Conservation (phyloP, 2,888 invertebrate species). For the Ichneumoninae sp. region DNA sequence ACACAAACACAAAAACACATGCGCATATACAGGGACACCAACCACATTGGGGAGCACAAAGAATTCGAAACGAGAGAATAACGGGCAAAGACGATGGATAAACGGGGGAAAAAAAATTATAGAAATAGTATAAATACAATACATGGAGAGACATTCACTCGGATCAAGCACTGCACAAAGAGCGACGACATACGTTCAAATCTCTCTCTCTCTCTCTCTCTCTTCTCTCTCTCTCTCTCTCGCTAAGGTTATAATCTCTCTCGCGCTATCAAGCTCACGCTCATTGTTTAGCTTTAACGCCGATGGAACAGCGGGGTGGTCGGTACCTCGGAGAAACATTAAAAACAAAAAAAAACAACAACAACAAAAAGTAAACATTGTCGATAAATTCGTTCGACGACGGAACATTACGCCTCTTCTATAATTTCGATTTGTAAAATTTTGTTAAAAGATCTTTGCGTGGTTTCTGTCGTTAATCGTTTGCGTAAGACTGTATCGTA, state of each 20-base stretch:
- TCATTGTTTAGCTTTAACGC: conserved; percentile 37
- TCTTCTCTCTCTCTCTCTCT: conserved; percentile 45
- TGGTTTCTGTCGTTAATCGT: conserved; percentile 27
- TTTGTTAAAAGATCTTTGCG: conserved; percentile 24
- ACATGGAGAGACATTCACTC: conserved; percentile 35
- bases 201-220: conserved; percentile 23
- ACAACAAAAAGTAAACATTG: neutral
- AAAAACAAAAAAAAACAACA: conserved; percentile 17
- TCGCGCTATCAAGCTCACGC: conserved; percentile 33
- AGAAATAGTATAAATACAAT: conserved; percentile 42
- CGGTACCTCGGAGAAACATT: conserved; percentile 51
- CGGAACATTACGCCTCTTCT: conserved; percentile 28
- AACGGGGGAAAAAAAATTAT: conserved; percentile 27
- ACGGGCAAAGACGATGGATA: conserved; percentile 42
- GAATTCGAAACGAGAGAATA: conserved; percentile 56
- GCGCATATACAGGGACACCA: neutral
- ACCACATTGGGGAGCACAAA: conserved; percentile 65
- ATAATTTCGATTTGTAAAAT: neutral
- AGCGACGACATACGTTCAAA: conserved; percentile 49
- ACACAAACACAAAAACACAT: conserved; percentile 10
- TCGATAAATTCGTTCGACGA: conserved; percentile 24
- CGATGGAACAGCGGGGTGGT: conserved; percentile 56
- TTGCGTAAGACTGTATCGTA: conserved; percentile 15
- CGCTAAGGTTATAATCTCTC: conserved; percentile 20
- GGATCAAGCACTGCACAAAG: conserved; percentile 61